Conservation (phyloP, 2,888 invertebrate species). For the Macaria liturata region DNA sequence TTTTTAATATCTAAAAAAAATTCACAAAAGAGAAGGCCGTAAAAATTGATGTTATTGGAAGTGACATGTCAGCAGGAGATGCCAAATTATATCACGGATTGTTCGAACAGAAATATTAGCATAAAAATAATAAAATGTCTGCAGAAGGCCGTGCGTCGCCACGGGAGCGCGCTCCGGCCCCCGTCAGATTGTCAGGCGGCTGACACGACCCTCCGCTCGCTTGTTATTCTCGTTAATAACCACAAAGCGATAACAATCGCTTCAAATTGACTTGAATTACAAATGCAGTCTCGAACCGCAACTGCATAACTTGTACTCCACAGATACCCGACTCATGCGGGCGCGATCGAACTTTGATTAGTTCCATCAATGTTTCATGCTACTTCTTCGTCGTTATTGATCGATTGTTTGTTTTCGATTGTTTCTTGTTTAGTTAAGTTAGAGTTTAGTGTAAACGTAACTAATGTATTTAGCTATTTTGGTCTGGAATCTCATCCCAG, state of each 20-base stretch:
- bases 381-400: slow-evolving; percentile 13
- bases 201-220: slow-evolving; percentile 43
- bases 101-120: slow-evolving; percentile 61
- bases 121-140: slow-evolving; percentile 76
- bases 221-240: slow-evolving; percentile 41
- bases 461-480: too few relatives aligned
- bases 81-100: slow-evolving; percentile 57
- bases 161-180: slow-evolving; percentile 46
- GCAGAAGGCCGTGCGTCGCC: slow-evolving; percentile 55
- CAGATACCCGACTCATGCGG: slow-evolving; percentile 11
- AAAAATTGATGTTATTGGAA: slow-evolving; percentile 24
- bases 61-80: slow-evolving; percentile 38
- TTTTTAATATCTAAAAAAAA: too few relatives aligned
- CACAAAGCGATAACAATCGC: slow-evolving; percentile 32
- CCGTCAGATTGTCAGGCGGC: slow-evolving; percentile 65
- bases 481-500: too few relatives aligned
- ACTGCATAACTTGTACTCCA: slow-evolving; percentile 14
- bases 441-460: too few relatives aligned
- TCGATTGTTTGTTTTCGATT: slow-evolving; percentile 13
- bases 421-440: slow-evolving; percentile 1
- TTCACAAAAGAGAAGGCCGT: too few relatives aligned
- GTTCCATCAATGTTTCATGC: slow-evolving; percentile 21
- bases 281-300: slow-evolving; percentile 16
- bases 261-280: slow-evolving; percentile 30
- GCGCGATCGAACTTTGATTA: slow-evolving; percentile 28